phyloP scores from a whole-genome alignment of 2,113 vertebrate species.

The Daubentonia madagascariensis region DNA sequence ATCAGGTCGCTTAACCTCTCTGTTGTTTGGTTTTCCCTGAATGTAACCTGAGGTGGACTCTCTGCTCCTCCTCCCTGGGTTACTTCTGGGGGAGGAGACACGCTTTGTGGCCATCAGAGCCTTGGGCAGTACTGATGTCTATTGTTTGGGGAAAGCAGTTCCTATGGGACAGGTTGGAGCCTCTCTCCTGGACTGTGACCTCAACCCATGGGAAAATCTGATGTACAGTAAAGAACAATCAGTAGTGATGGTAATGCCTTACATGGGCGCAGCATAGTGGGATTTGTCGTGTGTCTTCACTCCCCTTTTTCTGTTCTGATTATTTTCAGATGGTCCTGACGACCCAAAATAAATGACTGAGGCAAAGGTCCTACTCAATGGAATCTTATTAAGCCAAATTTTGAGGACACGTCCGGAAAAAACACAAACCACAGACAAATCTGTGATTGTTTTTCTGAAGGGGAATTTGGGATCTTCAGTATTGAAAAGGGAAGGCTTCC shows the following conservation, averaged over 20 bases:
- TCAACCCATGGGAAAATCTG: background rate
- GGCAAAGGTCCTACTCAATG: too few species aligned
- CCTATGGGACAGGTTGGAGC: background rate
- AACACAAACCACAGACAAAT: too few species aligned
- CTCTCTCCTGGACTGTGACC: background rate
- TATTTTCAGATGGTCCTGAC: background rate
- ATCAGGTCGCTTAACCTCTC: accelerated
- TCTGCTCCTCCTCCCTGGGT: background rate
- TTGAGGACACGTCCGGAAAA: too few species aligned
- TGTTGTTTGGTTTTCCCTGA: background rate
- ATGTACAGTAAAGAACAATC: accelerated
- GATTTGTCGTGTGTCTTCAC: accelerated
- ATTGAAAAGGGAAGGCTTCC: too few species aligned
- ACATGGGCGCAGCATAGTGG: accelerated
- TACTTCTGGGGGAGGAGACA: background rate
- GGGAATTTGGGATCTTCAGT: too few species aligned
- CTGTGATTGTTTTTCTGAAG: too few species aligned
- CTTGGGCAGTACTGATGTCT: background rate
- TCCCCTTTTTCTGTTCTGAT: background rate
- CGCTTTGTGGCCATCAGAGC: background rate
- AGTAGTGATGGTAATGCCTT: accelerated
- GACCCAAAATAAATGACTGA: too few species aligned
- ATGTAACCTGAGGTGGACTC: background rate
- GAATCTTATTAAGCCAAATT: too few species aligned
- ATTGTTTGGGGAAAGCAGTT: background rate